phyloP scores from a whole-genome alignment of 1,140 invertebrate species.

The Zaprionus gabonicus region DNA sequence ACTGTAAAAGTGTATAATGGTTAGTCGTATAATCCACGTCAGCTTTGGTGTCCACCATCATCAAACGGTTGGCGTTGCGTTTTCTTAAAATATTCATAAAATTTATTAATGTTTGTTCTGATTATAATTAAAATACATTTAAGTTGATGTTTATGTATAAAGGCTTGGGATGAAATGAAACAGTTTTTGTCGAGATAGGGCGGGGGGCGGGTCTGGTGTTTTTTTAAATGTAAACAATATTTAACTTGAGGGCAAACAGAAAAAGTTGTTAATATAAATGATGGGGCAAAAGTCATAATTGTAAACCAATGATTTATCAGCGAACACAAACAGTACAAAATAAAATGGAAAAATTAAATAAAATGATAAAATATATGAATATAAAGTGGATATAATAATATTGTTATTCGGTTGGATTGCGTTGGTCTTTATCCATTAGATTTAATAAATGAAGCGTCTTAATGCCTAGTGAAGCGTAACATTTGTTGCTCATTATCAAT shows the following conservation, averaged over 20 bases:
- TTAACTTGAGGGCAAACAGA: constrained; percentile 23
- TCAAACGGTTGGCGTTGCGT: constrained; percentile 34
- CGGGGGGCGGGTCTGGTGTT: no score
- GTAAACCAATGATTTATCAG: constrained; percentile 23
- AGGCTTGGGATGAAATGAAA: neutral
- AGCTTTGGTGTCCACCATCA: constrained; percentile 48
- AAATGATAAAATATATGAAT: constrained; percentile 39
- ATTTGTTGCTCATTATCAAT: constrained; percentile 59
- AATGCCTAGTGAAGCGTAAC: constrained; percentile 44
- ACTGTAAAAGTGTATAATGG: constrained; percentile 12
- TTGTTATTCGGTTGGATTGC: constrained; percentile 1
- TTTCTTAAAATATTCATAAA: constrained; percentile 42
- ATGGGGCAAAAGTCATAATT: constrained; percentile 28
- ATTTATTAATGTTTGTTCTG: constrained; percentile 40
- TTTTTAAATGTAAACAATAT: constrained; percentile 21
- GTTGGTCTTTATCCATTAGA: constrained; percentile 9
- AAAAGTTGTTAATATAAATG: constrained; percentile 15
- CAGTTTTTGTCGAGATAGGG: neutral
- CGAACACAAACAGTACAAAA: constrained; percentile 36
- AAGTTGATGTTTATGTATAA: constrained; percentile 20
- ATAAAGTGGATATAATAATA: constrained; percentile 1
- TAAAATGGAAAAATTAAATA: constrained; percentile 28
- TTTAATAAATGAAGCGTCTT: constrained; percentile 33
- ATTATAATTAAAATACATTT: constrained; percentile 40
- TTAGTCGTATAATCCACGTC: constrained; percentile 34